These are phyloP conservation scores for Morelia viridis DNA, from an alignment of 2,797 vertebrate genomes.

Conservation along the genomic window DNA sequence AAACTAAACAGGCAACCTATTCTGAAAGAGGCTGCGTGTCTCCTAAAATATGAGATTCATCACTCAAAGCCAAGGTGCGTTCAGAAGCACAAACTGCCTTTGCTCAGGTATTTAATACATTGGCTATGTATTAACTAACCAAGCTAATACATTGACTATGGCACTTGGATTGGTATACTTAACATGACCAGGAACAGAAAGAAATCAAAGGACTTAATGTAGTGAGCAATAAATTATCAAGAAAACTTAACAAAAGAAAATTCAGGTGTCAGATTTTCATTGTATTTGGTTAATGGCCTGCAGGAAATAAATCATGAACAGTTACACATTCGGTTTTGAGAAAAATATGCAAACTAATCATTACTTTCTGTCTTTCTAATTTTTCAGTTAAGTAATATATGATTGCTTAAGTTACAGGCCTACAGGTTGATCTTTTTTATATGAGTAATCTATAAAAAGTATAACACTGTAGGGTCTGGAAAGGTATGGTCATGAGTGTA, in stretches of 20 bases:
- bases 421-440: neutral
- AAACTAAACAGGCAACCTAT: neutral
- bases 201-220: constrained; percentile 12
- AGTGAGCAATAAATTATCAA: constrained; percentile 52
- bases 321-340: constrained; percentile 34
- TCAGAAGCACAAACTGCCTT: neutral
- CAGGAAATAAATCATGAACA: constrained; percentile 50
- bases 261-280: constrained; percentile 50
- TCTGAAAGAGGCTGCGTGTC: neutral
- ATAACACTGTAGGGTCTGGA: neutral
- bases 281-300: constrained; percentile 55
- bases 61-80: neutral
- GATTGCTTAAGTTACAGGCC: constrained; percentile 17
- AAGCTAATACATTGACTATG: neutral
- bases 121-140: neutral
- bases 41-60: neutral
- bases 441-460: neutral
- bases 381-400: constrained; percentile 30
- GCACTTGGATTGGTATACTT: neutral
- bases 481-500: neutral
- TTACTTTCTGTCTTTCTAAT: neutral
- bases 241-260: constrained; percentile 55
- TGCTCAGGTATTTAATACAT: neutral
- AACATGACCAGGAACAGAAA: neutral
- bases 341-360: neutral